Percentiles rank a stretch among this genome's conserved stretches.
phyloP scores from a whole-genome alignment of 2,113 vertebrate species.

The Tympanuchus pallidicinctus region DNA sequence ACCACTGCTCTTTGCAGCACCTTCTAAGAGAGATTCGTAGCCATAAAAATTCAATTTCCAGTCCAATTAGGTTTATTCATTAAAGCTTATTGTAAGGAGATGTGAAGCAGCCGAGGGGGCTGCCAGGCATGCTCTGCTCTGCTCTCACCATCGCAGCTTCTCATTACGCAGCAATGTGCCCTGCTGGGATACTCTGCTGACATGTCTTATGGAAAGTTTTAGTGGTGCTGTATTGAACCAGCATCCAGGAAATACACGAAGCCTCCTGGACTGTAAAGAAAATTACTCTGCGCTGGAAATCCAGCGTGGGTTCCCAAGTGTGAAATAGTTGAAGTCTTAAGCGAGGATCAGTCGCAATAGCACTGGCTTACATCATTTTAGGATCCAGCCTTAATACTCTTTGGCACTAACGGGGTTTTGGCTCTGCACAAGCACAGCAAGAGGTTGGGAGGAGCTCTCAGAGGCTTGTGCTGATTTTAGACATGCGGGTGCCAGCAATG shows the following conservation, averaged over 20 bases:
- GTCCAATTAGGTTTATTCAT: background rate
- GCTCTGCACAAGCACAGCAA: background rate
- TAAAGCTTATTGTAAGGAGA: background rate
- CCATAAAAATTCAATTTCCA: background rate
- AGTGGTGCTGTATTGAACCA: background rate
- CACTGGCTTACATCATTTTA: background rate
- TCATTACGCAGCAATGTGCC: background rate
- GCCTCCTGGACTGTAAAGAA: background rate
- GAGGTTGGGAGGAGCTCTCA: background rate
- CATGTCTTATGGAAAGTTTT: background rate
- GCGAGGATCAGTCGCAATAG: background rate
- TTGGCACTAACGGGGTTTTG: background rate
- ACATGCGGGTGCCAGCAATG: fast-evolving
- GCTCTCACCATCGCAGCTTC: background rate
- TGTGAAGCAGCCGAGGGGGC: background rate
- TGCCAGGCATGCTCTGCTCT: background rate
- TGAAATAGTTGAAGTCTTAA: background rate
- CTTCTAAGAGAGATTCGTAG: fast-evolving
- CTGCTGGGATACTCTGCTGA: background rate
- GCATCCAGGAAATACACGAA: background rate
- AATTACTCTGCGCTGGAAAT: background rate
- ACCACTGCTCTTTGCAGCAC: too few relatives aligned
- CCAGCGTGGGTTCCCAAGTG: background rate
- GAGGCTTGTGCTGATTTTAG: background rate
- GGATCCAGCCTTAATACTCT: background rate